A percentile compares a stretch with the other conserved stretches of the same genome.
These are phyloP conservation scores for Tuberolachnus salignus DNA, from an alignment of 2,888 invertebrate genomes.

Conservation along the genomic window DNA sequence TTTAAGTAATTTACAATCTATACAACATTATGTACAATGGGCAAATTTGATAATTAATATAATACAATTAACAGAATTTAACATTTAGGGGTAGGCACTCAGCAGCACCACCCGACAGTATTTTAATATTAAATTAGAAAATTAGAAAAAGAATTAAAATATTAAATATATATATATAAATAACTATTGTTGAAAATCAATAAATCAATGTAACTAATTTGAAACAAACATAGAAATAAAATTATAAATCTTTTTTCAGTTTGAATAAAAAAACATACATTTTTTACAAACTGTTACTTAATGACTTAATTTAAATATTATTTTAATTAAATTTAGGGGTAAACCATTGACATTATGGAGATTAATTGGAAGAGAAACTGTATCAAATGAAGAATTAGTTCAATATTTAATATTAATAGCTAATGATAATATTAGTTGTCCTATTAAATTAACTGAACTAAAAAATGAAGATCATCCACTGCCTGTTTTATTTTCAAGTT, in stretches of 20 bases:
- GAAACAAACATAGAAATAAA: not conserved
- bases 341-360: conserved; percentile 60
- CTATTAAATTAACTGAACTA: conserved; percentile 58
- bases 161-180: no score
- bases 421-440: conserved; percentile 59
- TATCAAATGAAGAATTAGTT: conserved; percentile 55
- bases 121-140: no score
- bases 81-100: no score
- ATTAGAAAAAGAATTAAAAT: no score
- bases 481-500: conserved; percentile 57
- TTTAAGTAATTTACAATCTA: no score
- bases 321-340: conserved; percentile 57
- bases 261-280: not conserved
- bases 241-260: not conserved
- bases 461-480: conserved; percentile 57
- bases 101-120: no score
- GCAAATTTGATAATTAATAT: no score
- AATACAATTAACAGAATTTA: no score
- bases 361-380: conserved; percentile 58
- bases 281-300: no score
- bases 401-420: conserved; percentile 59
- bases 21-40: no score
- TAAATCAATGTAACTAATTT: no score
- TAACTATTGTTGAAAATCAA: not conserved
- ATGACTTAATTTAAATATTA: no score